Evolutionary conservation across 2,888 invertebrate genomes (phyloP).

Genomic region (Leptinotarsa tumamoca): DNA sequence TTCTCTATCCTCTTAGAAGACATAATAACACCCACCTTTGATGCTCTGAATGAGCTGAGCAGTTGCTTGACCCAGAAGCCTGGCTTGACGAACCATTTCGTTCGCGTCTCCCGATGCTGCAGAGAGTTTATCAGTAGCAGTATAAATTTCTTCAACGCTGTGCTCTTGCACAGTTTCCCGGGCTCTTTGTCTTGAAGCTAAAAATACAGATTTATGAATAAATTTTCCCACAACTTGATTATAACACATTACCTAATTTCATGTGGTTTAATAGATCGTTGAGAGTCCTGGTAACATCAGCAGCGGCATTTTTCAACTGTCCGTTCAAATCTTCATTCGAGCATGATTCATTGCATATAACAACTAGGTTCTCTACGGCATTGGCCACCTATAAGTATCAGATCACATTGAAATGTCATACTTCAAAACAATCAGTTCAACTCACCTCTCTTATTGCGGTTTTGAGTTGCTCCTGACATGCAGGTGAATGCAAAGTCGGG

Average conservation of each 20-base stretch:
- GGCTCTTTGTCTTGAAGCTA: conserved; percentile 72
- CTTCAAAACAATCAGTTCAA: not conserved
- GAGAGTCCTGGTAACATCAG: conserved; percentile 88
- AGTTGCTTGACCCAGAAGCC: conserved; percentile 92
- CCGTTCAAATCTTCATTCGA: conserved; percentile 77
- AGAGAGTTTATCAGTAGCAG: conserved; percentile 89
- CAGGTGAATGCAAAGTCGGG: conserved; percentile 83
- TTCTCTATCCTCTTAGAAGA: no score
- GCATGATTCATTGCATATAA: conserved; percentile 81
- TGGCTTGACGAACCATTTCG: conserved; percentile 95
- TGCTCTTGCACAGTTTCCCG: conserved; percentile 77
- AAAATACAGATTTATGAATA: conserved; percentile 1
- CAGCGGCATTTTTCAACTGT: conserved; percentile 86
- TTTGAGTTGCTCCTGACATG: conserved; percentile 90
- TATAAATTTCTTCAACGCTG: conserved; percentile 89
- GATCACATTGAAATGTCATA: not conserved
- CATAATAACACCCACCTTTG: conserved; percentile 66
- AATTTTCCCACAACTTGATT: not conserved
- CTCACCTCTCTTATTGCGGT: conserved; percentile 85
- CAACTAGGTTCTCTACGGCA: conserved; percentile 90
- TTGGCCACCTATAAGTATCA: conserved; percentile 75
- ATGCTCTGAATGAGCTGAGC: conserved; percentile 94
- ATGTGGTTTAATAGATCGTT: conserved; percentile 92
- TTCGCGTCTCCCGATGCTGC: conserved; percentile 87
- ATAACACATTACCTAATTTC: conserved; percentile 71